Conservation (phyloP, 2,113 vertebrate genomes). For the Psophia crepitans region DNA sequence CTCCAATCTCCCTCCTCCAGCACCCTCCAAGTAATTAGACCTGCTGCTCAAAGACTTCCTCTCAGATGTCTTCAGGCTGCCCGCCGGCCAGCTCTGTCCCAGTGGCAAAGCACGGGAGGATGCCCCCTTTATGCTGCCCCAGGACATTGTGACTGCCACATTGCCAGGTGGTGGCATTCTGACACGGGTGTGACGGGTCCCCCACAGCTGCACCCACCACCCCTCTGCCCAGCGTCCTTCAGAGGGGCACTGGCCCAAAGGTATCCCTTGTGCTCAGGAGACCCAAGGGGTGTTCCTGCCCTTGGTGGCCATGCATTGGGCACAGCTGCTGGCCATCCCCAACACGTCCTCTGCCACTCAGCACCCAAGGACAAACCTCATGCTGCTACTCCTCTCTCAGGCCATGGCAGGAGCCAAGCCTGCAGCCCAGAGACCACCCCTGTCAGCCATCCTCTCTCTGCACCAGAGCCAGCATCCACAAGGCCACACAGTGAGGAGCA, state of each 20-base stretch:
- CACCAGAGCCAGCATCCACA: not conserved
- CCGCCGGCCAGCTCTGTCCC: rapidly evolving
- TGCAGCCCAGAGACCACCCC: not conserved
- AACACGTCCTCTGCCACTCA: rapidly evolving
- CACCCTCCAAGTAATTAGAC: not conserved
- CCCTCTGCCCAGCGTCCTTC: not conserved
- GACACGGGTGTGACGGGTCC: rapidly evolving
- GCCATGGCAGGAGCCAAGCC: not conserved
- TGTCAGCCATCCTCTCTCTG: not conserved
- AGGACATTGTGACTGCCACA: not conserved
- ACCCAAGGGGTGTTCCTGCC: no score
- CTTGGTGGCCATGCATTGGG: not conserved
- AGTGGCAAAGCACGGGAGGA: rapidly evolving
- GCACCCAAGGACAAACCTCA: not conserved
- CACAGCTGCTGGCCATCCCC: not conserved
- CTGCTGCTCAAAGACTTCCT: not conserved
- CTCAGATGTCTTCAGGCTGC: rapidly evolving
- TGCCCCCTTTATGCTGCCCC: not conserved
- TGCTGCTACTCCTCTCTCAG: not conserved
- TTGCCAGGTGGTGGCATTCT: not conserved
- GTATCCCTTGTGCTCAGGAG: not conserved
- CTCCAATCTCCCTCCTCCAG: not conserved
- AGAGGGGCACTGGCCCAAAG: not conserved
- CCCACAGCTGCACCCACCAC: rapidly evolving
- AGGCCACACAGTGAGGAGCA: not conserved